A percentile compares a stretch with the other conserved stretches of the same genome.
Evolutionary conservation across 23 tunicate species (phyloP).

Genomic region (Corella eumyota): DNA sequence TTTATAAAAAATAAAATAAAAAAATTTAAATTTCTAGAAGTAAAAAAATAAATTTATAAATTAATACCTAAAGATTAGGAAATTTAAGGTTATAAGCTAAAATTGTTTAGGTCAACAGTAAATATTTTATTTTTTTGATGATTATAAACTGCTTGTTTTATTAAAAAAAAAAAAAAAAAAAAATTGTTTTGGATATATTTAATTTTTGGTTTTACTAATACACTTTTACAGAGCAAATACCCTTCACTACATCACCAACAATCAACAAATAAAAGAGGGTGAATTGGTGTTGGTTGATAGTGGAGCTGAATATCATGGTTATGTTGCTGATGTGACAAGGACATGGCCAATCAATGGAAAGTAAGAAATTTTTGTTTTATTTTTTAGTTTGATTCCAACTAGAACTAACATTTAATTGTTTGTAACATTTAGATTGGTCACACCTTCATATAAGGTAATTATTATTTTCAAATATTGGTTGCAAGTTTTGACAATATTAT

Average conservation of each 20-base stretch:
- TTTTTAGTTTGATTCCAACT: background rate
- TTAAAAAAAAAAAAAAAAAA: background rate
- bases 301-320: conserved; percentile 84
- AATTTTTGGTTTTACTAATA: background rate
- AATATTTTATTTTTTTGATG: background rate
- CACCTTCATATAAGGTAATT: too few relatives aligned
- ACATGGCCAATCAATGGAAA: conserved; percentile 92
- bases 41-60: too few relatives aligned
- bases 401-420: background rate
- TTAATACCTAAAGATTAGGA: too few relatives aligned
- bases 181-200: background rate
- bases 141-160: background rate
- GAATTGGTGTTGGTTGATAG: conserved; percentile 83
- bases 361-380: conserved; percentile 7
- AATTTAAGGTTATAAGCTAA: too few relatives aligned
- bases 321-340: conserved; percentile 78
- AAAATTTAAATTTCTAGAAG: too few relatives aligned
- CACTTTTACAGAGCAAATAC: conserved; percentile 61
- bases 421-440: too few relatives aligned
- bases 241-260: conserved; percentile 67
- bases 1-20: background rate
- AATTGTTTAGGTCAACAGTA: background rate
- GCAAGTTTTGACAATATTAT: too few relatives aligned
- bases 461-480: too few relatives aligned
- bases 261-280: conserved; percentile 50